Evolutionary conservation across 2,113 vertebrate genomes (phyloP).

Genomic region (Sturnira hondurensis): DNA sequence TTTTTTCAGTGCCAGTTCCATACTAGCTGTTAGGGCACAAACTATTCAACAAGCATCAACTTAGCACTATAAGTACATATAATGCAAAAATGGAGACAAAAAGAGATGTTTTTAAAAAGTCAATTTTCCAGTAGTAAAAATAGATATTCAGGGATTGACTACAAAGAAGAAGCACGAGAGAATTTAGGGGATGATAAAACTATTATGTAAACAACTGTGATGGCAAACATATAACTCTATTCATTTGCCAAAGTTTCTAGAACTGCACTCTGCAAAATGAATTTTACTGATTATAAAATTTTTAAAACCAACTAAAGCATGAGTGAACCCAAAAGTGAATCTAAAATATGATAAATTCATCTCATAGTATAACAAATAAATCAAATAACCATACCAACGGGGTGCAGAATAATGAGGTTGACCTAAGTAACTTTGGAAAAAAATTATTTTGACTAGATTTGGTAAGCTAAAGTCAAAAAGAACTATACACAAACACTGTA

Average conservation of each 20-base stretch:
- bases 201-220: not conserved
- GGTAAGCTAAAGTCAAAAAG: not conserved
- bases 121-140: slow-evolving; percentile 3
- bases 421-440: not conserved
- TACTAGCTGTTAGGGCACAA: not conserved
- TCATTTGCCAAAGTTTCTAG: not conserved
- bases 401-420: not conserved
- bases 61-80: not conserved
- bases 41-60: not conserved
- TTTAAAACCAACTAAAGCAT: not conserved
- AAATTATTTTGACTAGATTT: not conserved
- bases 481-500: not conserved
- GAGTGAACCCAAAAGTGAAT: not conserved
- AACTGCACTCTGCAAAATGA: not conserved
- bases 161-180: not conserved
- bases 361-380: not conserved
- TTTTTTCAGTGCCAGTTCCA: not conserved
- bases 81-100: not conserved
- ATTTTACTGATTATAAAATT: not conserved
- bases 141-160: not conserved
- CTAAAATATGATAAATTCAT: not conserved
- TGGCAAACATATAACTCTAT: not conserved
- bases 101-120: not conserved
- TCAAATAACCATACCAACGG: not conserved
- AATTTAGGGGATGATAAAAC: not conserved